phyloP scores from a whole-genome alignment of 2,797 vertebrate genomes.

The Borostomias antarcticus region DNA sequence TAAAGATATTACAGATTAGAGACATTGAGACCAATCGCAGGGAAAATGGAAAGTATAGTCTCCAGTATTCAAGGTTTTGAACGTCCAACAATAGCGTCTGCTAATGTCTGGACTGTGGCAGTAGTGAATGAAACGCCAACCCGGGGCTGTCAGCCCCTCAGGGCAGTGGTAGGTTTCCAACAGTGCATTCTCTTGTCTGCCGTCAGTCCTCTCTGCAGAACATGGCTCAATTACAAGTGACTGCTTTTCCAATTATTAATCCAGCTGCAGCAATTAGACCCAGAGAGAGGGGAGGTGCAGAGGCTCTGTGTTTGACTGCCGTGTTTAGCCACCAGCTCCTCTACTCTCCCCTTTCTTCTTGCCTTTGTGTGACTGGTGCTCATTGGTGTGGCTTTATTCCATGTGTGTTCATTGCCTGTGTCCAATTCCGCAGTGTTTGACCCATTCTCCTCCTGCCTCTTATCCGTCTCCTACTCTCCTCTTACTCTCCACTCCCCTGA shows the following conservation, averaged over 20 bases:
- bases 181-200: conserved; percentile 16
- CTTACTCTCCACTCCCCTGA: conserved; percentile 37
- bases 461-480: conserved; percentile 23
- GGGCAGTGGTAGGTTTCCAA: neutral
- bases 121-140: conserved; percentile 14
- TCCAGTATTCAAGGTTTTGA: neutral
- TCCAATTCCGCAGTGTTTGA: conserved; percentile 7
- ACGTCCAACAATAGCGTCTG: neutral
- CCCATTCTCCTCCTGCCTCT: conserved; percentile 39
- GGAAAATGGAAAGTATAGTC: neutral
- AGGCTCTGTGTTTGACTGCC: conserved; percentile 36
- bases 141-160: neutral
- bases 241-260: conserved; percentile 41
- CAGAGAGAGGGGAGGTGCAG: conserved; percentile 24
- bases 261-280: conserved; percentile 35
- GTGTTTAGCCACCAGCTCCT: neutral
- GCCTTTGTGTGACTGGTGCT: neutral
- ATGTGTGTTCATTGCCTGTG: conserved; percentile 9
- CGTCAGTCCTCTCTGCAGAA: conserved; percentile 26
- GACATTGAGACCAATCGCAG: too few species aligned
- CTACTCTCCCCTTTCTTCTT: neutral
- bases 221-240: conserved; percentile 34
- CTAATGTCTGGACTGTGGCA: neutral
- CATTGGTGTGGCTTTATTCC: conserved; percentile 11
- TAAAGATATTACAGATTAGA: too few species aligned